Evolutionary conservation across 2,113 vertebrate genomes (phyloP).

Genomic region (Garra rufa): DNA sequence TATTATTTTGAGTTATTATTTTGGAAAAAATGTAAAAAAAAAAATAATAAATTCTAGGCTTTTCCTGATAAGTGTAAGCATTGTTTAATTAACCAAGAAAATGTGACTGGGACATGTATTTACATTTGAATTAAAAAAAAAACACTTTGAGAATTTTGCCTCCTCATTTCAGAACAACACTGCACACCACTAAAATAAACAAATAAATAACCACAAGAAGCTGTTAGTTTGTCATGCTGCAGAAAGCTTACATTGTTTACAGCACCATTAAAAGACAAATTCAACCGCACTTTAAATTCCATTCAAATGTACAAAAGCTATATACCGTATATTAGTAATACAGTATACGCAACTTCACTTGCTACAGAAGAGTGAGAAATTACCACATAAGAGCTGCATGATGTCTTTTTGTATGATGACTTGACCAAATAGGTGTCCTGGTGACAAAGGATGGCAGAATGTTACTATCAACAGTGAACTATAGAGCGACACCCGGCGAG

Average conservation of each 20-base stretch:
- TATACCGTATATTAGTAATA: neutral
- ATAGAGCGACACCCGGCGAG: neutral
- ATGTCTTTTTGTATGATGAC: constrained; percentile 21
- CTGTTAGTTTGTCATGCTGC: neutral
- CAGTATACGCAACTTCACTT: neutral
- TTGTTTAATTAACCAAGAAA: too few species aligned
- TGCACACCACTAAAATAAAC: too few species aligned
- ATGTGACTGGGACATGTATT: too few species aligned
- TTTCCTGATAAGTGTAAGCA: too few species aligned
- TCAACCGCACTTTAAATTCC: neutral
- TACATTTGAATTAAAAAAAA: too few species aligned
- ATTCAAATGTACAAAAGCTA: neutral
- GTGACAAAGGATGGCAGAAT: constrained; percentile 28
- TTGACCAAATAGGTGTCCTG: constrained; percentile 13
- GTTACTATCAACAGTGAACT: constrained; percentile 37
- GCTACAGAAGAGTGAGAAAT: neutral
- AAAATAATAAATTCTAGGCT: too few species aligned
- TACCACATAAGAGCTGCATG: neutral
- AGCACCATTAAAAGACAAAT: neutral
- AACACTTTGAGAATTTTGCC: too few species aligned
- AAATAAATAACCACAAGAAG: neutral
- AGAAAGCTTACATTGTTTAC: neutral
- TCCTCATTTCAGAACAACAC: too few species aligned
- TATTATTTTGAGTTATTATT: too few species aligned
- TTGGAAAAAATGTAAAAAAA: too few species aligned